These are phyloP conservation scores for Heliothis subflexa DNA, from an alignment of 1,140 invertebrate genomes.

Conservation along the genomic window DNA sequence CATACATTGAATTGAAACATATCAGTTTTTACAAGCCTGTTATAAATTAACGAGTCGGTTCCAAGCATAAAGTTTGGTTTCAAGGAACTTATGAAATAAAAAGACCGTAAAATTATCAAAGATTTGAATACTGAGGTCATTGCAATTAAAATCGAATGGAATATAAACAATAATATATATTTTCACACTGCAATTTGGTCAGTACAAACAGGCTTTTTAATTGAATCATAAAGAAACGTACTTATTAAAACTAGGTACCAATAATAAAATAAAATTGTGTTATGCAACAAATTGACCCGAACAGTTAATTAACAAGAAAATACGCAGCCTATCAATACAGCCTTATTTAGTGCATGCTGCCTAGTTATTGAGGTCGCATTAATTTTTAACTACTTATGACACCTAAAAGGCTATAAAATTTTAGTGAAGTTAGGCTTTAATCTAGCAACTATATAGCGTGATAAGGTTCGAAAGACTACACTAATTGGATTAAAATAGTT, in stretches of 20 bases:
- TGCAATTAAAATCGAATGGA: neutral
- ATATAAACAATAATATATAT: neutral
- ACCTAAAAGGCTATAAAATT: conserved; percentile 29
- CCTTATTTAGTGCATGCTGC: conserved; percentile 20
- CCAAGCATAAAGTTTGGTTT: too few species aligned
- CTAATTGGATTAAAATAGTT: conserved; percentile 40
- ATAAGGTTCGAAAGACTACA: neutral
- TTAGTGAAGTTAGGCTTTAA: conserved; percentile 19
- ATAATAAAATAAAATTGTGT: conserved; percentile 4
- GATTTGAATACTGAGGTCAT: neutral
- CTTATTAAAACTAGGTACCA: neutral
- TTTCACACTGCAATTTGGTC: neutral
- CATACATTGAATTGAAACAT: conserved; percentile 18
- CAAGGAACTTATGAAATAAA: neutral
- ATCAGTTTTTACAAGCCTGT: neutral
- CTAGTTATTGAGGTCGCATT: conserved; percentile 31
- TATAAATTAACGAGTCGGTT: neutral
- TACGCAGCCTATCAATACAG: neutral
- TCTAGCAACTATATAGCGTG: neutral
- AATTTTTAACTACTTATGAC: conserved; percentile 12
- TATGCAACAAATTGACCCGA: neutral
- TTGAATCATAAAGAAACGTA: neutral
- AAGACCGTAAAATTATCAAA: neutral
- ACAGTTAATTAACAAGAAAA: conserved; percentile 11
- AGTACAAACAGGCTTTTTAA: neutral